Conservation (phyloP, 2,888 invertebrate species). For the Lypha dubia region DNA sequence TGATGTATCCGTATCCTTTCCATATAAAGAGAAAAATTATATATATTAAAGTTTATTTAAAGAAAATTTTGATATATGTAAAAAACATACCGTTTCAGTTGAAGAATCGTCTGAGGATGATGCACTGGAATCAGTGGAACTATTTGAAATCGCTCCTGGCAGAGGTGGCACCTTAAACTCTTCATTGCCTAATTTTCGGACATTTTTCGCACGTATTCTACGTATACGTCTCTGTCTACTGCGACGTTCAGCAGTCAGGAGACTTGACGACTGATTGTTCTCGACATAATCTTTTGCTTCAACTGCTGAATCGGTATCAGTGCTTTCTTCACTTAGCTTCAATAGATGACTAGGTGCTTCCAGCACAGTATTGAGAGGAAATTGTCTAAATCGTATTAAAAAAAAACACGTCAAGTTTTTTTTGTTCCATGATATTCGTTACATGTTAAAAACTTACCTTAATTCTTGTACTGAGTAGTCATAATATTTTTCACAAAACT, state of each 20-base stretch:
- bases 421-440: background rate
- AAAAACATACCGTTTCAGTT: slow-evolving; percentile 74
- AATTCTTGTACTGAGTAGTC: slow-evolving; percentile 92
- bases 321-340: slow-evolving; percentile 38
- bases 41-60: slow-evolving; percentile 5
- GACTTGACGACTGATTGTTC: slow-evolving; percentile 13
- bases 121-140: slow-evolving; percentile 64
- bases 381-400: slow-evolving; percentile 87
- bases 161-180: slow-evolving; percentile 68
- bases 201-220: slow-evolving; percentile 61
- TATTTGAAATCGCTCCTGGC: slow-evolving; percentile 47
- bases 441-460: slow-evolving; percentile 83
- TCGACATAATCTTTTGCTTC: slow-evolving; percentile 54
- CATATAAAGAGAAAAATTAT: background rate
- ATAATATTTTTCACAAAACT: slow-evolving; percentile 94
- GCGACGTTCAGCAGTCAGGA: slow-evolving; percentile 41
- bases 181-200: slow-evolving; percentile 34
- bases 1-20: slow-evolving; percentile 68
- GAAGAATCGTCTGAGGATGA: slow-evolving; percentile 71
- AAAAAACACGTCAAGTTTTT: background rate
- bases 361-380: slow-evolving; percentile 95
- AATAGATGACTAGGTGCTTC: slow-evolving; percentile 73
- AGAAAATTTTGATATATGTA: background rate
- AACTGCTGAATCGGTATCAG: slow-evolving; percentile 68
- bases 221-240: slow-evolving; percentile 49